Percentiles rank a stretch among this genome's conserved stretches.
phyloP scores from a whole-genome alignment of 1,140 invertebrate species.

The Contarinia nasturtii region DNA sequence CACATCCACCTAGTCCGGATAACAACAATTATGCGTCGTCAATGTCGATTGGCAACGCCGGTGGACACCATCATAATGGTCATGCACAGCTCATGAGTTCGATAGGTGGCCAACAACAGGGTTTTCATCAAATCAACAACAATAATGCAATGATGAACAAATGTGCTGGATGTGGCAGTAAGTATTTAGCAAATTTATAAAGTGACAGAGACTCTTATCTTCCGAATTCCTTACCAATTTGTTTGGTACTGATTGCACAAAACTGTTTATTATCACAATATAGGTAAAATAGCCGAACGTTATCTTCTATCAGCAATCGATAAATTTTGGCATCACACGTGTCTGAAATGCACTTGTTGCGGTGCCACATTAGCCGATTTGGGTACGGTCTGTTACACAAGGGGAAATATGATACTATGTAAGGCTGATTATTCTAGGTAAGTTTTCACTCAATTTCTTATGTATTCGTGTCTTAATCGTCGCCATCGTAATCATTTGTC shows the following conservation, averaged over 20 bases:
- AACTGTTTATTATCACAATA: neutral
- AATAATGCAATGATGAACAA: conserved; percentile 36
- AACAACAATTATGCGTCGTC: conserved; percentile 27
- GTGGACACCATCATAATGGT: conserved; percentile 15
- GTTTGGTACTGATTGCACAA: no score
- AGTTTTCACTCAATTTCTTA: conserved; percentile 16
- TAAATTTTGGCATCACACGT: conserved; percentile 83
- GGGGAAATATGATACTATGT: conserved; percentile 82
- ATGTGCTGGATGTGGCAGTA: conserved; percentile 38
- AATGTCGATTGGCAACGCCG: conserved; percentile 9
- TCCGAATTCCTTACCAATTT: no score
- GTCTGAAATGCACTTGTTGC: conserved; percentile 82
- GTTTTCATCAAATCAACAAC: conserved; percentile 30
- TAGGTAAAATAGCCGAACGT: conserved; percentile 67
- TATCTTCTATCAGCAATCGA: conserved; percentile 75
- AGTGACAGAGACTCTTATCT: no score
- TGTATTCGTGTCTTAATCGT: neutral
- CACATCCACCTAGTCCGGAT: conserved; percentile 43
- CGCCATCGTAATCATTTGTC: neutral
- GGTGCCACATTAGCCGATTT: conserved; percentile 69
- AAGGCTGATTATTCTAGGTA: conserved; percentile 85
- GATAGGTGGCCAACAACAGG: conserved; percentile 15
- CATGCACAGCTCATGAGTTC: conserved; percentile 22
- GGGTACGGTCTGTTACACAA: conserved; percentile 75
- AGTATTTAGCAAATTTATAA: conserved; percentile 3